Evolutionary conservation across 2,113 vertebrate genomes (phyloP).

Genomic region (Tauraco erythrolophus): DNA sequence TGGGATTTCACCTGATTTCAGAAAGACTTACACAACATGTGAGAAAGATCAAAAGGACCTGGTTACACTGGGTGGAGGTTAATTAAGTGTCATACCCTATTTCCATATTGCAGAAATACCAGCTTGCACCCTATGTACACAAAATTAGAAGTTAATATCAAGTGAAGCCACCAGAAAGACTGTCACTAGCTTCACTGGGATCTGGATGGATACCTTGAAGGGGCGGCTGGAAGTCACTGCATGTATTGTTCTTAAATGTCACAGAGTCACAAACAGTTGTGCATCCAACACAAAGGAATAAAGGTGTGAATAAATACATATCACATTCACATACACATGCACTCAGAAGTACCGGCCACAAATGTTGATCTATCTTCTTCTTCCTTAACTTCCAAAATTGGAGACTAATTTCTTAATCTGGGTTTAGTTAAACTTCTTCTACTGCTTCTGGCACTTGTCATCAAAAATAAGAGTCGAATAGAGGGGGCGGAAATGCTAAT

Average conservation of each 20-base stretch:
- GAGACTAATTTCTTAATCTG: slow-evolving; percentile 65
- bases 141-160: background rate
- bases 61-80: background rate
- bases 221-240: background rate
- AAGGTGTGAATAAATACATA: background rate
- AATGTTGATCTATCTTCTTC: background rate
- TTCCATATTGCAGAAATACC: background rate
- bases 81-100: background rate
- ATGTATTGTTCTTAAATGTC: background rate
- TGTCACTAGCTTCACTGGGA: background rate
- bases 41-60: background rate
- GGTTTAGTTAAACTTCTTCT: slow-evolving; percentile 76
- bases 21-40: background rate
- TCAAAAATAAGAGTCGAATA: slow-evolving; percentile 65
- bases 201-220: background rate
- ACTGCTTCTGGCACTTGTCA: slow-evolving; percentile 58
- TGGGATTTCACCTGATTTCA: background rate
- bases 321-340: background rate
- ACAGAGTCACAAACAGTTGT: background rate
- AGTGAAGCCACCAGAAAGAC: background rate
- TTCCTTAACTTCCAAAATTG: slow-evolving; percentile 37
- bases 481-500: slow-evolving; percentile 79
- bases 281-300: background rate
- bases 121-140: background rate
- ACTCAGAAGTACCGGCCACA: background rate